Evolutionary conservation across 2,888 invertebrate species (phyloP), one percentile per base, ranked within the genome.

Genomic region (Drosophila atripex): DNA sequence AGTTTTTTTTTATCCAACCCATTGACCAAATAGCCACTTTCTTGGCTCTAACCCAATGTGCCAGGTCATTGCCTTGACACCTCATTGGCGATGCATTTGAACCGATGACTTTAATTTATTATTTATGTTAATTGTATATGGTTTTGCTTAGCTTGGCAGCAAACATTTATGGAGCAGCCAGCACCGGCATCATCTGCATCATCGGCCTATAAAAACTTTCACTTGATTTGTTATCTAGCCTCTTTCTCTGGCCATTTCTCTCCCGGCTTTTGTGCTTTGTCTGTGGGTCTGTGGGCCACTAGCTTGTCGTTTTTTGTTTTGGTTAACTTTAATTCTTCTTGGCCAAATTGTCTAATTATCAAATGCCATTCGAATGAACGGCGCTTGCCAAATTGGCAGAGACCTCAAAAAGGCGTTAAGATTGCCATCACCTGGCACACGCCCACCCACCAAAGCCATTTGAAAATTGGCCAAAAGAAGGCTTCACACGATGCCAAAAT

Each of bases 311-410:
- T 56, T 18, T 32, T n/a, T 50, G n/a, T 21, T 65, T 66, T 50
- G 68, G 55, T 55, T 47, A 66, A 66, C 47, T 41, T 54, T 3
- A n/a, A 41, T 58, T 63, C 55, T 47, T 53, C 9, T 50, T 49
- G 46, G 73, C 79, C 76, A 61, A 69, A 69, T 69, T 61, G 77
- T 35, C 77, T 80, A 80, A 80, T 80, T 80, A 86, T 72, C 68
- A 18, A 72, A 57, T 56, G 54, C 49, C 56, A 39, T 73, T 76
- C 73, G 69, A 38, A 35, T 60, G 38, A 30, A 35, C 45, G 77
- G 57, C 49, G 64, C 63, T 65, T 77, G 74, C 86, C 86, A 86
- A 82, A 71, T 82, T 86, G 80, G 84, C 86, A 77, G 64, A 65
- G 64, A 64, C 64, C 51, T 53, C 78, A 70, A 80, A 82, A 39